phyloP scores from a whole-genome alignment of 2,888 invertebrate species.

The Apamea anceps region DNA sequence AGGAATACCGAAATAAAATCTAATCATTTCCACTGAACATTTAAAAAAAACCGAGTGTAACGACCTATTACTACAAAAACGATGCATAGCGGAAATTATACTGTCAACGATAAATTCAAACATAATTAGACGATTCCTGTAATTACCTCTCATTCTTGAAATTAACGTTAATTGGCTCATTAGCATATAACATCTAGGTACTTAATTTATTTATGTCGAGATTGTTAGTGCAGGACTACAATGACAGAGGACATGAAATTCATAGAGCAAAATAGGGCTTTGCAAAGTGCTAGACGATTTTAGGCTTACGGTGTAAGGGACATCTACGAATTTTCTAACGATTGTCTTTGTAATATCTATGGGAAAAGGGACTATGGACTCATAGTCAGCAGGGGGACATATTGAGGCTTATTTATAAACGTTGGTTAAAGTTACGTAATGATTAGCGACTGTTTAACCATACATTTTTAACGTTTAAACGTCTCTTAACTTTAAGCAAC shows the following conservation, averaged over 20 bases:
- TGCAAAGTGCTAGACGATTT: neutral
- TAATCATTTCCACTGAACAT: constrained; percentile 8
- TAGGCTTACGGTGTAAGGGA: neutral
- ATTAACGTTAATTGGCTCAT: constrained; percentile 71
- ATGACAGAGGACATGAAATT: constrained; percentile 53
- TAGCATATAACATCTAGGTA: constrained; percentile 54
- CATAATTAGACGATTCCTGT: constrained; percentile 67
- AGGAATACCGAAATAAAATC: neutral
- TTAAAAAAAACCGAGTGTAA: constrained; percentile 20
- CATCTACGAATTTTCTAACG: neutral
- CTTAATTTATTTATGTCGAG: constrained; percentile 61
- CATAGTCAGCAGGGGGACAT: neutral
- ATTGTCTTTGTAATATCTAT: neutral
- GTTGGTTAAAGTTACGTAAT: no score
- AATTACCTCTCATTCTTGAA: constrained; percentile 69
- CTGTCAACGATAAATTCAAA: constrained; percentile 65
- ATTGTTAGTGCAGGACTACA: constrained; percentile 53
- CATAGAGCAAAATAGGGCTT: constrained; percentile 24
- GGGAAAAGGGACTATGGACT: neutral
- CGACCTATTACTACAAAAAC: constrained; percentile 39
- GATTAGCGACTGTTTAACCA: no score
- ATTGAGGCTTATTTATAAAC: neutral
- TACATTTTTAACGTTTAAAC: neutral
- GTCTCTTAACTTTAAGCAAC: neutral
- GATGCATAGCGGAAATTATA: constrained; percentile 57